A percentile compares a stretch with the other conserved stretches of the same genome.
Evolutionary conservation across 1,140 invertebrate species (phyloP).

Genomic region (Dendroctonus valens): DNA sequence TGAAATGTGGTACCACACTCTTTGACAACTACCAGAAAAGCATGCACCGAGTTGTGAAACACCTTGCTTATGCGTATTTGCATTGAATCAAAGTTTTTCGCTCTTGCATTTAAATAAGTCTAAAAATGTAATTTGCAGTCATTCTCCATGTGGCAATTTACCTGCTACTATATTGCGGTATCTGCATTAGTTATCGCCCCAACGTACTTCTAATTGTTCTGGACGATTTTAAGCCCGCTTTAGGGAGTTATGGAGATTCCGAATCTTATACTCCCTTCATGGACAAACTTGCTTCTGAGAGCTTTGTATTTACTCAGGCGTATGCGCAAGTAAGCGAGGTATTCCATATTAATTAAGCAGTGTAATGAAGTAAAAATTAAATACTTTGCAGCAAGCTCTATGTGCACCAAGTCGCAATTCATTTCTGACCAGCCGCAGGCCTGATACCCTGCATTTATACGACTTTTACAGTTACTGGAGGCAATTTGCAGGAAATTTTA

Average conservation of each 20-base stretch:
- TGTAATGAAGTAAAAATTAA: neutral
- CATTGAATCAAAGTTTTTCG: too few relatives aligned
- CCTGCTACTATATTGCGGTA: neutral
- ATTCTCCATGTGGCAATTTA: neutral
- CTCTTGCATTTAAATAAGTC: too few relatives aligned
- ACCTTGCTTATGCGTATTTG: too few relatives aligned
- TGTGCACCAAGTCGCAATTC: constrained; percentile 89
- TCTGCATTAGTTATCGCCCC: neutral
- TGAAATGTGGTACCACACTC: too few relatives aligned
- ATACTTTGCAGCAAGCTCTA: constrained; percentile 70
- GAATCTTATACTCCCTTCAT: constrained; percentile 77
- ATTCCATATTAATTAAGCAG: neutral
- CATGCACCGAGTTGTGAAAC: too few relatives aligned
- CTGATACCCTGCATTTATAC: constrained; percentile 76
- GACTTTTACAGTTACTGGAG: constrained; percentile 87
- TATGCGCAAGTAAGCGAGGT: constrained; percentile 63
- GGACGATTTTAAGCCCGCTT: constrained; percentile 75
- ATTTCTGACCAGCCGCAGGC: constrained; percentile 78
- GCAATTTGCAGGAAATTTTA: constrained; percentile 72
- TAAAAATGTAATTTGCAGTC: neutral
- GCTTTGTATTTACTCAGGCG: constrained; percentile 63
- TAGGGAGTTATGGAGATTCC: constrained; percentile 66
- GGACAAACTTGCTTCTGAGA: constrained; percentile 62
- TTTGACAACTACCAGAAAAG: too few relatives aligned
- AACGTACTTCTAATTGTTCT: constrained; percentile 77